A percentile compares a stretch with the other conserved stretches of the same genome.
These are phyloP conservation scores for Drosophila neonasuta DNA, from an alignment of 2,888 invertebrate genomes.

Conservation along the genomic window DNA sequence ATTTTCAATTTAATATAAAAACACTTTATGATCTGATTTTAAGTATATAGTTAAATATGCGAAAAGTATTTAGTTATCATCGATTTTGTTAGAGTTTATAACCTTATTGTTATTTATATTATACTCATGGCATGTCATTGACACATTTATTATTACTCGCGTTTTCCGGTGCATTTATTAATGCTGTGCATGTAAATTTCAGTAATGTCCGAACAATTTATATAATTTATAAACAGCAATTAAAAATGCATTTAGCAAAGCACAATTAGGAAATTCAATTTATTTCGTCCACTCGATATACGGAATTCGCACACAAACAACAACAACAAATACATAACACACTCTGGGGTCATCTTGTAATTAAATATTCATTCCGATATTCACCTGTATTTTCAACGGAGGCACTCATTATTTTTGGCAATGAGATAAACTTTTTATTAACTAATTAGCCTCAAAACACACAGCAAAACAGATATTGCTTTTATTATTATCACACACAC, in stretches of 20 bases:
- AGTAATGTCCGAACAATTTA: conserved; percentile 12
- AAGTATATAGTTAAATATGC: neutral
- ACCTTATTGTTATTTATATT: neutral
- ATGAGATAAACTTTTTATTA: conserved; percentile 2
- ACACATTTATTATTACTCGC: conserved; percentile 7
- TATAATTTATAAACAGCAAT: conserved; percentile 17
- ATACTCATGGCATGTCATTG: neutral
- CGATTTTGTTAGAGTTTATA: neutral
- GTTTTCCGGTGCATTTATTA: neutral
- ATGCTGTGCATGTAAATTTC: conserved; percentile 4
- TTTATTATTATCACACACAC: conserved; percentile 1
- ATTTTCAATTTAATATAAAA: neutral
- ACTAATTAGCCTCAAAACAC: conserved; percentile 9
- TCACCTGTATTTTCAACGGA: conserved; percentile 54
- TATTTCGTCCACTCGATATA: conserved; percentile 4
- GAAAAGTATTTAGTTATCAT: neutral
- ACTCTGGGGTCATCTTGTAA: conserved; percentile 9
- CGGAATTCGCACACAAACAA: neutral
- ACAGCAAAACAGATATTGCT: neutral
- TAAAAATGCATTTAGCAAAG: conserved; percentile 8
- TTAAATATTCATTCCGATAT: conserved; percentile 25
- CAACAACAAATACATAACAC: neutral
- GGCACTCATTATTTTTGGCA: conserved; percentile 34
- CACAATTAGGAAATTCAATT: conserved; percentile 2
- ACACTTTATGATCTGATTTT: neutral